phyloP scores from a whole-genome alignment of 2,113 vertebrate genomes.

The Chaenogobius annularis region DNA sequence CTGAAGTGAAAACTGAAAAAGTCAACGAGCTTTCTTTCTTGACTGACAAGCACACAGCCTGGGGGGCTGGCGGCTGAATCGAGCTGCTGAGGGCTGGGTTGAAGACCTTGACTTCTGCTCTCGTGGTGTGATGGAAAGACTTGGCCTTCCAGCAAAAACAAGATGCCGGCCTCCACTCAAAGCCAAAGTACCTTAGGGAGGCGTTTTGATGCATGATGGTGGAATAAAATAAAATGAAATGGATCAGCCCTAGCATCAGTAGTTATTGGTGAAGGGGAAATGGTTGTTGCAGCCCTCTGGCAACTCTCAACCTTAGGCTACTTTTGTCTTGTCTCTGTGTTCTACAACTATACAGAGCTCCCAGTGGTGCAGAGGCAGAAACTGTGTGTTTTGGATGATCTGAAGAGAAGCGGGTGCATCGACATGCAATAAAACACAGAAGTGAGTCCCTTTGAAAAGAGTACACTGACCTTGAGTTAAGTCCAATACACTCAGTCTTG shows the following conservation, averaged over 20 bases:
- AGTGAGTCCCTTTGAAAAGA: constrained; percentile 63
- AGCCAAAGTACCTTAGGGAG: constrained; percentile 67
- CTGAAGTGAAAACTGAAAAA: constrained; percentile 63
- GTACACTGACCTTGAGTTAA: constrained; percentile 65
- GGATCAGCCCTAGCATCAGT: constrained; percentile 56
- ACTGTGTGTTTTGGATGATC: constrained; percentile 67
- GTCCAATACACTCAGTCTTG: constrained; percentile 38
- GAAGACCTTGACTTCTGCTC: constrained; percentile 75
- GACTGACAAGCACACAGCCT: constrained; percentile 73
- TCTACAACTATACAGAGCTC: constrained; percentile 60
- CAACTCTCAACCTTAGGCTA: constrained; percentile 63
- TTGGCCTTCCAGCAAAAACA: constrained; percentile 73
- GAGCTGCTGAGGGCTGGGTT: constrained; percentile 67
- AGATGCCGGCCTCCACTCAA: constrained; percentile 64
- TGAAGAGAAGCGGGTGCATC: constrained; percentile 58
- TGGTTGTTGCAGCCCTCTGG: constrained; percentile 60
- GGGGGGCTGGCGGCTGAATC: constrained; percentile 59
- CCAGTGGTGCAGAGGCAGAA: constrained; percentile 67
- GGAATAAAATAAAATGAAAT: constrained; percentile 70
- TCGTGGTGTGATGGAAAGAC: constrained; percentile 71
- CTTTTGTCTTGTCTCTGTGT: constrained; percentile 55
- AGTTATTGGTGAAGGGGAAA: constrained; percentile 61
- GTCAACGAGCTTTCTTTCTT: constrained; percentile 52
- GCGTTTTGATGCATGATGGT: constrained; percentile 73
- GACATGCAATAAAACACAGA: constrained; percentile 61